A percentile compares a stretch with the other conserved stretches of the same genome.
Evolutionary conservation across 2,797 vertebrate genomes (phyloP).

Genomic region (Avahi laniger): DNA sequence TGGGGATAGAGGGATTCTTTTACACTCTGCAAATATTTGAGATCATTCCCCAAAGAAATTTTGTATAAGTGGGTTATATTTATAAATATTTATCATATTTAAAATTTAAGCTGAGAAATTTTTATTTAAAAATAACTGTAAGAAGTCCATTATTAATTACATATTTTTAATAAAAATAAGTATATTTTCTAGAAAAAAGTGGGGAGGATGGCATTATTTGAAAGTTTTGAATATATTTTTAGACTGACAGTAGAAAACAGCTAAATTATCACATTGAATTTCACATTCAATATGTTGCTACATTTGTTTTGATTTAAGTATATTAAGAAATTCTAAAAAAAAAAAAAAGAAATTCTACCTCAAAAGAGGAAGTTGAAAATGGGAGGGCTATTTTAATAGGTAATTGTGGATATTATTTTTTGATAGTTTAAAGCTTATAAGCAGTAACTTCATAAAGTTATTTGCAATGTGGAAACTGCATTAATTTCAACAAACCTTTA

Average conservation of each 20-base stretch:
- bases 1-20: neutral
- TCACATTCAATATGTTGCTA: neutral
- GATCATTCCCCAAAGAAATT: neutral
- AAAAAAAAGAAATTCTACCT: neutral
- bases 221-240: neutral
- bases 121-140: neutral
- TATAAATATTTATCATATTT: neutral
- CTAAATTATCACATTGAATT: neutral
- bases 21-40: neutral
- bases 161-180: neutral
- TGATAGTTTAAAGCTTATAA: neutral
- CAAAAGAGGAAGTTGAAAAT: neutral
- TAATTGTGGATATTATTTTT: neutral
- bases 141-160: neutral
- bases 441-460: neutral
- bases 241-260: neutral
- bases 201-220: neutral
- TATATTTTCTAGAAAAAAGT: neutral
- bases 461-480: neutral
- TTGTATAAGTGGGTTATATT: neutral
- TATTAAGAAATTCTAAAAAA: neutral
- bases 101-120: neutral
- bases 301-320: neutral
- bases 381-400: neutral
- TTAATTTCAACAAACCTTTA: neutral